A percentile compares a stretch with the other conserved stretches of the same genome.
Evolutionary conservation across 2,113 vertebrate genomes (phyloP).

Genomic region (Mixornis gularis): DNA sequence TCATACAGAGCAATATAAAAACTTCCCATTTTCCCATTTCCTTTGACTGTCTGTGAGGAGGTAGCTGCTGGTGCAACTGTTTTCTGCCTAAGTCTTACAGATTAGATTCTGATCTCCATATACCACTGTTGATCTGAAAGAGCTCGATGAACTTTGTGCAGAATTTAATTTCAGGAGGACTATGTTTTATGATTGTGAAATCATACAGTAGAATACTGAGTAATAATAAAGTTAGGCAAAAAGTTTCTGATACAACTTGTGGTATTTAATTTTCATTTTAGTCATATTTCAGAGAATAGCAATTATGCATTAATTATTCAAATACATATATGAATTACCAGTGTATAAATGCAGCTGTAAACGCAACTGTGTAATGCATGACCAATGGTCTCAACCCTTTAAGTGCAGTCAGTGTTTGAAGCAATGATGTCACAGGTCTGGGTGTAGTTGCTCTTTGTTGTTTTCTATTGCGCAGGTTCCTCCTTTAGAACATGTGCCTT

Average conservation of each 20-base stretch:
- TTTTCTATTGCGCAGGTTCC: neutral
- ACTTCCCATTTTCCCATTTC: neutral
- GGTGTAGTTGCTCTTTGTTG: neutral
- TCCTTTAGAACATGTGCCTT: neutral
- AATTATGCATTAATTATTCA: neutral
- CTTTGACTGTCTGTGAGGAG: neutral
- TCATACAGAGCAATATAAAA: neutral
- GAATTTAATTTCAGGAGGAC: neutral
- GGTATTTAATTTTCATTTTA: neutral
- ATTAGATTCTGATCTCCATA: neutral
- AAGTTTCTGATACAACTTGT: neutral
- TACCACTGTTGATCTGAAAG: neutral
- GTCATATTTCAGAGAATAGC: neutral
- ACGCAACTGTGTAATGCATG: neutral
- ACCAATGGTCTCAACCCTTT: neutral
- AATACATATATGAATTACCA: neutral
- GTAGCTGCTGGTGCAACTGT: neutral
- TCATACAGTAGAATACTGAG: neutral
- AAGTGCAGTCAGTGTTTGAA: neutral
- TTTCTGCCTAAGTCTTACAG: neutral
- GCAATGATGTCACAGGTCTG: neutral
- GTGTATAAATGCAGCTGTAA: neutral
- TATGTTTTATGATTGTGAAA: neutral
- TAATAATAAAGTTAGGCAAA: neutral
- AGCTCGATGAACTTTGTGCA: neutral